Evolutionary conservation across 2,797 vertebrate genomes (phyloP).

Genomic region (Brachymystax lenok): DNA sequence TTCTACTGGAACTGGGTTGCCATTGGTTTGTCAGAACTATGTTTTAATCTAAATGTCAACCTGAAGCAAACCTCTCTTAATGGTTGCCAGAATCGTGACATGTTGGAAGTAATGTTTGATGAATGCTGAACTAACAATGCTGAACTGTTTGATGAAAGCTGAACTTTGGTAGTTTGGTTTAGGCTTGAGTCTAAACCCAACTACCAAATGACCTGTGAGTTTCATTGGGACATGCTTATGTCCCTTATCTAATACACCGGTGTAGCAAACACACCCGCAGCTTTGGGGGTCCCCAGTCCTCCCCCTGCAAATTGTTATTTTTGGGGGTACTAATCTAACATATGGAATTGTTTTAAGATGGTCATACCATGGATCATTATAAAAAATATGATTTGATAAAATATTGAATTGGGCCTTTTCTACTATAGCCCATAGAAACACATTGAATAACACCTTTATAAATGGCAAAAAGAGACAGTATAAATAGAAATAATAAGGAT

Average conservation of each 20-base stretch:
- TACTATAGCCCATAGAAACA: too few relatives aligned
- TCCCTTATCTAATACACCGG: background rate
- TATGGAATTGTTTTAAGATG: too few relatives aligned
- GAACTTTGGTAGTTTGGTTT: background rate
- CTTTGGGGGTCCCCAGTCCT: background rate
- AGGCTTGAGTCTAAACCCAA: background rate
- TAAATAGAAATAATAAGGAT: too few relatives aligned
- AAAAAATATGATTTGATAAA: too few relatives aligned
- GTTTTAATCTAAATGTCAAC: slow-evolving; percentile 15
- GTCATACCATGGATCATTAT: too few relatives aligned
- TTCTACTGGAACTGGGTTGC: background rate
- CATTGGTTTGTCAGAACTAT: background rate
- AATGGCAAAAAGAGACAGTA: too few relatives aligned
- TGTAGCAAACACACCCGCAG: background rate
- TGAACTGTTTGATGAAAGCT: background rate
- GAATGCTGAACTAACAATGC: background rate
- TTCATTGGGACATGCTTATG: background rate
- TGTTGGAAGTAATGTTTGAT: background rate
- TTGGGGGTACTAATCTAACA: too few relatives aligned
- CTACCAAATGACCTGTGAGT: background rate
- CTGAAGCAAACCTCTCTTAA: background rate
- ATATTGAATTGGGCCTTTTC: too few relatives aligned
- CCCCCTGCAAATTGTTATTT: background rate
- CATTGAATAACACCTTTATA: too few relatives aligned
- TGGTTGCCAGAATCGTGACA: background rate